These are phyloP conservation scores for Trachops cirrhosus DNA, from an alignment of 2,797 vertebrate genomes.

Conservation along the genomic window DNA sequence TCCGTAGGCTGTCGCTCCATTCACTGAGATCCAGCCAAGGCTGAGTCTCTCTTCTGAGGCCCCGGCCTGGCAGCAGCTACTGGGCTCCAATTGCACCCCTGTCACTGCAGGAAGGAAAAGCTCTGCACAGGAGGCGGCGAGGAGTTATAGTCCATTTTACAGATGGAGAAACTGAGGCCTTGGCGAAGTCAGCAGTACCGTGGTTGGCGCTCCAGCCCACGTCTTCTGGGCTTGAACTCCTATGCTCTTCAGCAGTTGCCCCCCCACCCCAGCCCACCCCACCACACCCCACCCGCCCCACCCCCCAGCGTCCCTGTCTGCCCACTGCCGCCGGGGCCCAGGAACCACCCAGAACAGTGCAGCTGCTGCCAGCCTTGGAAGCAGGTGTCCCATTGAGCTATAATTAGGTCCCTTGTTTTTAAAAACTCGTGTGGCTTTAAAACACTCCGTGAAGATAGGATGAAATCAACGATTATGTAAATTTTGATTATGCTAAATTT, in stretches of 20 bases:
- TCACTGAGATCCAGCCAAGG: too few species aligned
- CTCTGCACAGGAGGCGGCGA: not conserved
- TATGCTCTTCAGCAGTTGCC: accelerated
- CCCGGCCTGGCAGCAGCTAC: not conserved
- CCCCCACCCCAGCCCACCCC: accelerated
- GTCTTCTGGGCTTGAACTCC: not conserved
- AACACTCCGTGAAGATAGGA: not conserved
- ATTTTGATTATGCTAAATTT: slow-evolving; percentile 46
- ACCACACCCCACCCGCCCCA: accelerated
- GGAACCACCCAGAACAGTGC: not conserved
- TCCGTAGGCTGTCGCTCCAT: too few species aligned
- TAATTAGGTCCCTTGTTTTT: not conserved
- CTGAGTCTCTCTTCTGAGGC: too few species aligned
- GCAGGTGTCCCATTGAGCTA: not conserved
- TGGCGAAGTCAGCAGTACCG: accelerated
- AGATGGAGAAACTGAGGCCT: not conserved
- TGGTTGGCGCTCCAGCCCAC: not conserved
- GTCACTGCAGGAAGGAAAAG: accelerated
- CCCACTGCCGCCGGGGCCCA: not conserved
- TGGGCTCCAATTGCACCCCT: accelerated
- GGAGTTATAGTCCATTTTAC: not conserved
- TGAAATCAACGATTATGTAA: slow-evolving; percentile 5
- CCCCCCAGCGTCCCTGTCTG: not conserved
- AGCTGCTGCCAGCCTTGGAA: not conserved
- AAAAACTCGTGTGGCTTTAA: not conserved